Evolutionary conservation across 2,888 invertebrate species (phyloP).

Genomic region (Polyommatus icarus): DNA sequence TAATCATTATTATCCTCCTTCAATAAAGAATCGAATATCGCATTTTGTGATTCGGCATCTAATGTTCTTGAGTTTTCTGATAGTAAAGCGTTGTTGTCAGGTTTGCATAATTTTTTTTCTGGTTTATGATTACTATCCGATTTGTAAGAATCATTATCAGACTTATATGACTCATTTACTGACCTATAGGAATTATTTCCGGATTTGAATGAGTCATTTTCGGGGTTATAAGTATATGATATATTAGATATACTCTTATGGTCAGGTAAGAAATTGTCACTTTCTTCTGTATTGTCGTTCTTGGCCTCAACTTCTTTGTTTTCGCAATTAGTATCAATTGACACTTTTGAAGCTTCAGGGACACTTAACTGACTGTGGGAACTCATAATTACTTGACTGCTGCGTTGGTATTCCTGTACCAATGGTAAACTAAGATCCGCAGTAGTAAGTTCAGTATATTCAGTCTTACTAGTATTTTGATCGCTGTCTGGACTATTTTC

Average conservation of each 20-base stretch:
- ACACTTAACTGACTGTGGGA: slow-evolving; percentile 49
- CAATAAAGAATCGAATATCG: slow-evolving; percentile 41
- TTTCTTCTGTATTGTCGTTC: slow-evolving; percentile 47
- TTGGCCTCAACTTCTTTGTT: slow-evolving; percentile 56
- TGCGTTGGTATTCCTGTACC: slow-evolving; percentile 59
- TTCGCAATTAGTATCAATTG: slow-evolving; percentile 54
- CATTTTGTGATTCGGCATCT: slow-evolving; percentile 39
- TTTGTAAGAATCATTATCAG: slow-evolving; percentile 9
- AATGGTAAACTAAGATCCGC: slow-evolving; percentile 66
- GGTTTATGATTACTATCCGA: slow-evolving; percentile 10
- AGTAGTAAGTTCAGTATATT: slow-evolving; percentile 73
- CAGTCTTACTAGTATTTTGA: slow-evolving; percentile 61
- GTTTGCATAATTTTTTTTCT: not conserved
- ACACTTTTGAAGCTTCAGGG: slow-evolving; percentile 49
- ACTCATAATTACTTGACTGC: slow-evolving; percentile 49
- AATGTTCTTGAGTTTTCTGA: slow-evolving; percentile 37
- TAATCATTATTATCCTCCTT: slow-evolving; percentile 35
- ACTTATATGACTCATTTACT: slow-evolving; percentile 12
- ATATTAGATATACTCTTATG: slow-evolving; percentile 44
- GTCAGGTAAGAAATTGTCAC: not conserved
- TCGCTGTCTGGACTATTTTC: slow-evolving; percentile 65
- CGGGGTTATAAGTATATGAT: slow-evolving; percentile 47
- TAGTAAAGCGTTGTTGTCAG: not conserved
- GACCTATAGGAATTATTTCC: not conserved
- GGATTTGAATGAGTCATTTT: slow-evolving; percentile 32